Percentiles rank a stretch among this genome's conserved stretches.
Evolutionary conservation across 1,140 invertebrate genomes (phyloP).

Genomic region (Lucilia sericata): DNA sequence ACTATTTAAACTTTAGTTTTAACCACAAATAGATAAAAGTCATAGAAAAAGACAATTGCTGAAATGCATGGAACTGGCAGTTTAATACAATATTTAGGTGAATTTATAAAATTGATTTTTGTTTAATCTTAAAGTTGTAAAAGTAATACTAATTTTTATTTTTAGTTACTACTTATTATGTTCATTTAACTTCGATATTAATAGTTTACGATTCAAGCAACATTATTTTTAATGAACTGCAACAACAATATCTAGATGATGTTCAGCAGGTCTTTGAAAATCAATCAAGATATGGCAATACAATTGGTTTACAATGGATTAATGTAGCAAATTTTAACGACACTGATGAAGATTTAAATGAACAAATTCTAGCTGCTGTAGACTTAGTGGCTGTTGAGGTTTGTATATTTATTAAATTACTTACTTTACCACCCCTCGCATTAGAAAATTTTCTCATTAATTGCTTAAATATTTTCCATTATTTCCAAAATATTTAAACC

Average conservation of each 20-base stretch:
- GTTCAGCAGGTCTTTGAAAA: constrained; percentile 51
- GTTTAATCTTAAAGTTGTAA: background rate
- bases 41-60: background rate
- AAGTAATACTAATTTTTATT: background rate
- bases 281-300: constrained; percentile 44
- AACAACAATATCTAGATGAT: constrained; percentile 54
- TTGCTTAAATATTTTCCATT: background rate
- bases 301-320: constrained; percentile 58
- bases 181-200: constrained; percentile 54
- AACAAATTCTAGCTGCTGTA: background rate
- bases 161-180: constrained; percentile 52
- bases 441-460: background rate
- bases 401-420: background rate
- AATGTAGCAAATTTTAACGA: constrained; percentile 52
- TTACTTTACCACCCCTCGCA: no score
- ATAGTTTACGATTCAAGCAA: constrained; percentile 55
- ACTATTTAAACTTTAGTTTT: background rate
- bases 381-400: constrained; percentile 13
- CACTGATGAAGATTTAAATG: background rate
- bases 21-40: background rate
- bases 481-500: background rate
- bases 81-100: constrained; percentile 46
- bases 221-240: constrained; percentile 44
- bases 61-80: background rate
- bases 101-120: constrained; percentile 30